Base-by-base conservation (phyloP, 2,888 invertebrate genomes). In the Sarcophaga subvicina region DNA sequence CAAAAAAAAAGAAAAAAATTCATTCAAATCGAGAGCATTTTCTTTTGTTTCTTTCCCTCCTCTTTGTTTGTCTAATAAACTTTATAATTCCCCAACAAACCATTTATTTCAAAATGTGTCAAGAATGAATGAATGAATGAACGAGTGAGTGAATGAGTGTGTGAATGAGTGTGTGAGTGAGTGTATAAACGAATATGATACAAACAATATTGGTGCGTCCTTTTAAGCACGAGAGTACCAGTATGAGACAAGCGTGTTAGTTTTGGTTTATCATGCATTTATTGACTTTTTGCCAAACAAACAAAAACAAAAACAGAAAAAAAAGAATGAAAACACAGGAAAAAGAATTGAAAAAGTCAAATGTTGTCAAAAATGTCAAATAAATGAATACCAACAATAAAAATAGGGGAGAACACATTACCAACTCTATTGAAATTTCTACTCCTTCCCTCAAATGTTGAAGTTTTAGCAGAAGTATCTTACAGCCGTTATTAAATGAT, bases 311-410 rank as follows among this genome's bases (percentile, higher is more conserved):
- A 49, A 78, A 2, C 12, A 66, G 20, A 63, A 37, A 37, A 2
- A 37, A 37, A 37, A 37, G 1, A 37, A 37, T 6, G 4, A 27
- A 27, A 37, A 37, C 37, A 37, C 6, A 37, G 6, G 6, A 37
- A 37, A 37, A 37, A 37, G 37, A 37, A 37, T 37, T 37, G 25
- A 75, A 80, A 64, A 87, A 81, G 70, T 83, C 80, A 83, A 80
- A 83, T 83, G 86, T 86, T 86, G 87, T 87, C 87, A 87, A 82
- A 87, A 87, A 84, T 87, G 87, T 84, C 87, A 87, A 87, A 83
- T 73, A 86, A 80, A 84, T 84, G 76, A 84, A 80, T 76, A 71
- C 76, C 75, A 84, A 84, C 76, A 76, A 49, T 72, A 83, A 72
- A 66, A n/a, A 83, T 54, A 49, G 49, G 49, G 49, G 49, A 49